These are phyloP conservation scores for Spilosoma lubricipeda DNA, from an alignment of 2,888 invertebrate species.

Conservation along the genomic window DNA sequence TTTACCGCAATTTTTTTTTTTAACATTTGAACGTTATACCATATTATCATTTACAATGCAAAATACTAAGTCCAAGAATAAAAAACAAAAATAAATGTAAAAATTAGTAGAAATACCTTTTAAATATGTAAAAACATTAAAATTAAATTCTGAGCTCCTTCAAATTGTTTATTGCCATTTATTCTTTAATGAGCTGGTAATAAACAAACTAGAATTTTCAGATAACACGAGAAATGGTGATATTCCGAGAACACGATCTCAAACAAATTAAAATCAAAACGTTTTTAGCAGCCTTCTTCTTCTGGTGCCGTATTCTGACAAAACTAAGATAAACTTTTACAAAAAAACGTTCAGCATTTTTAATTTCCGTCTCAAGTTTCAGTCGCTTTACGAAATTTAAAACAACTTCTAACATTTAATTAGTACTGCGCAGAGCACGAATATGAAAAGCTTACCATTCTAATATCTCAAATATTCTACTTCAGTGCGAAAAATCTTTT, in stretches of 20 bases:
- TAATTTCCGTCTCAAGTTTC: constrained; percentile 72
- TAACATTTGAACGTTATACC: background rate
- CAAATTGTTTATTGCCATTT: constrained; percentile 10
- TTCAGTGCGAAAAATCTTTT: constrained; percentile 50
- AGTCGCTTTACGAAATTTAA: constrained; percentile 69
- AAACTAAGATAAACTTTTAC: constrained; percentile 67
- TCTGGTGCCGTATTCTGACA: constrained; percentile 37
- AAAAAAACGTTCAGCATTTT: constrained; percentile 73
- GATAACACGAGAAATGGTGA: constrained; percentile 29
- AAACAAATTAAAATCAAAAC: constrained; percentile 52
- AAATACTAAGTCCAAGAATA: too few species aligned
- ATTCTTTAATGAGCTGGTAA: constrained; percentile 22
- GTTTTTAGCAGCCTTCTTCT: constrained; percentile 47
- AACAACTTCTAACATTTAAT: constrained; percentile 79
- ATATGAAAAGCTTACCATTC: constrained; percentile 69
- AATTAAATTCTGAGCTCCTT: constrained; percentile 4
- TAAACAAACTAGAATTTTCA: constrained; percentile 32
- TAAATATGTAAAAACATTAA: constrained; percentile 2
- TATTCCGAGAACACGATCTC: constrained; percentile 45
- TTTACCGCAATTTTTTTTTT: too few species aligned
- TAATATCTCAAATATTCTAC: constrained; percentile 59
- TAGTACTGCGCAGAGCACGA: constrained; percentile 66
- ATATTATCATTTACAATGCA: background rate
- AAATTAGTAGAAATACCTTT: background rate
- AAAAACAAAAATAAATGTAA: background rate